These are phyloP conservation scores for Botia almorhae DNA, from an alignment of 2,797 vertebrate genomes.

Conservation along the genomic window DNA sequence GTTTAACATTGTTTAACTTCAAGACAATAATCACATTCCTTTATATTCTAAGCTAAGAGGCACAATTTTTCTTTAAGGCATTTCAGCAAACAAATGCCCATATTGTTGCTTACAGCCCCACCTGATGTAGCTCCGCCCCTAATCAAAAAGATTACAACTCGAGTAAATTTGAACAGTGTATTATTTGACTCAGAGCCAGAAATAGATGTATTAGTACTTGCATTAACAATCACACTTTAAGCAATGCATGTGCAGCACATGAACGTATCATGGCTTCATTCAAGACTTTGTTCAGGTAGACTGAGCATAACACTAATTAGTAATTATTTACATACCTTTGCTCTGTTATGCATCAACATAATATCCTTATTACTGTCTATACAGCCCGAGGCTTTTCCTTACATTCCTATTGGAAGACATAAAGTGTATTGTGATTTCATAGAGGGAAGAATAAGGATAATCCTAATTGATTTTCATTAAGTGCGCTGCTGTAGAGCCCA, in stretches of 20 bases:
- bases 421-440: conserved; percentile 71
- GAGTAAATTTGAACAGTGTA: conserved; percentile 30
- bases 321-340: conserved; percentile 47
- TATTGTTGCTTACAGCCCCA: background rate
- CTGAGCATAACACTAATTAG: conserved; percentile 44
- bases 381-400: conserved; percentile 45
- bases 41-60: background rate
- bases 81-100: conserved; percentile 1
- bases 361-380: conserved; percentile 24
- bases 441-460: conserved; percentile 68
- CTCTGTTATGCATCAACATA: conserved; percentile 21
- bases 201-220: conserved; percentile 34
- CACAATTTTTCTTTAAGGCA: background rate
- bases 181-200: conserved; percentile 33
- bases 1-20: conserved; percentile 20
- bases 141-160: conserved; percentile 31
- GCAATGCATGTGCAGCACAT: background rate
- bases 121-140: conserved; percentile 27
- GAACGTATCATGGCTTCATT: conserved; percentile 46
- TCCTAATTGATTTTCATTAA: conserved; percentile 72
- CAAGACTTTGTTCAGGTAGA: conserved; percentile 42
- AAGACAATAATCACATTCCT: background rate
- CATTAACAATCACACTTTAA: conserved; percentile 48
- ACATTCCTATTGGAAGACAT: conserved; percentile 53
- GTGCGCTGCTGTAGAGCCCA: conserved; percentile 43